Conservation (phyloP, 2,797 vertebrate genomes). For the Cyprinella venusta region DNA sequence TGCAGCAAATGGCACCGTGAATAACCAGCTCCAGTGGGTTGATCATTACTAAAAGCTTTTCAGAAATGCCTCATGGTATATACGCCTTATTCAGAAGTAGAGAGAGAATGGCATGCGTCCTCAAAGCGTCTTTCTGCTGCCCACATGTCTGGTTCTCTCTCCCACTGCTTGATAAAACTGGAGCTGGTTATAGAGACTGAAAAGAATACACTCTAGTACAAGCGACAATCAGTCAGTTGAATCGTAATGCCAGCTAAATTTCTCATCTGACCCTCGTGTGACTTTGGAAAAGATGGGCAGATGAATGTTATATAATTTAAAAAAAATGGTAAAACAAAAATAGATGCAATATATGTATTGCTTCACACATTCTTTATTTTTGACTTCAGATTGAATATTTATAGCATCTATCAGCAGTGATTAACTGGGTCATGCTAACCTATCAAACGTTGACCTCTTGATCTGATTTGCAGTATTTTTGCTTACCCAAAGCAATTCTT, state of each 20-base stretch:
- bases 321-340: neutral
- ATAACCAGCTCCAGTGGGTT: slow-evolving; percentile 50
- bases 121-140: slow-evolving; percentile 18
- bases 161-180: slow-evolving; percentile 27
- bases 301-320: neutral
- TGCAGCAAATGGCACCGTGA: slow-evolving; percentile 45
- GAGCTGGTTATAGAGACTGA: slow-evolving; percentile 43
- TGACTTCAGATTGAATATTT: neutral
- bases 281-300: neutral
- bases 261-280: neutral
- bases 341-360: neutral
- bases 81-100: slow-evolving; percentile 20
- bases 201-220: slow-evolving; percentile 31
- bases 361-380: neutral
- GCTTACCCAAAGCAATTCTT: neutral
- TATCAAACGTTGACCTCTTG: neutral
- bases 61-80: slow-evolving; percentile 28
- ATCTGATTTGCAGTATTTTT: neutral
- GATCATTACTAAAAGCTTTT: slow-evolving; percentile 48
- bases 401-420: neutral
- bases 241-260: neutral
- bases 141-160: slow-evolving; percentile 39
- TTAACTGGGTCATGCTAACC: neutral
- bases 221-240: neutral
- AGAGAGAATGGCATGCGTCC: slow-evolving; percentile 6